Conservation (phyloP, 2,113 vertebrate genomes). For the Malurus alboscapulatus region DNA sequence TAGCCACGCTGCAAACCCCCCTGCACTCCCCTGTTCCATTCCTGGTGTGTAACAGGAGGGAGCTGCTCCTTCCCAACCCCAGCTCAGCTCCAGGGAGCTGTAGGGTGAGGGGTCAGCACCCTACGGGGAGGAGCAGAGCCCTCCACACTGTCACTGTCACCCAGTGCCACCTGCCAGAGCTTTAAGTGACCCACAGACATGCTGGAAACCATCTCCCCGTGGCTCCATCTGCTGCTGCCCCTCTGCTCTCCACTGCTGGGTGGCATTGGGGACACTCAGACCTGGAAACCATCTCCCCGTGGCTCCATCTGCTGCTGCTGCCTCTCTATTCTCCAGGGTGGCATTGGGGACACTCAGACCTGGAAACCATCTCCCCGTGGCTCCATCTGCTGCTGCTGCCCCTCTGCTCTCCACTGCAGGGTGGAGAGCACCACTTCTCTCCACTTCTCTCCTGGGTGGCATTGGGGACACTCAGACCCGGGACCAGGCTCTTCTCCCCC, state of each 20-base stretch:
- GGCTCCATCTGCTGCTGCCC: background rate
- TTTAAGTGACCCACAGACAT: background rate
- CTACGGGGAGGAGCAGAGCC: conserved; percentile 42
- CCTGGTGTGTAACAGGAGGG: background rate
- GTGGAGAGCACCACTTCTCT: too few species aligned
- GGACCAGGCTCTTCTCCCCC: background rate
- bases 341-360: background rate
- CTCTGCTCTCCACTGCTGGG: background rate
- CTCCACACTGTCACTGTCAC: background rate
- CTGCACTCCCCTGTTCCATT: background rate
- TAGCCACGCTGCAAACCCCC: background rate
- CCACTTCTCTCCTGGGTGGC: background rate
- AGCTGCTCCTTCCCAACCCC: background rate
- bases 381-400: background rate
- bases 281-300: too few species aligned
- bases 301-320: background rate
- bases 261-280: background rate
- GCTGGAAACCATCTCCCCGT: background rate
- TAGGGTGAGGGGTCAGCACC: background rate
- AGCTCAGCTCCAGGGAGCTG: conserved; percentile 23
- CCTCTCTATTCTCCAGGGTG: background rate
- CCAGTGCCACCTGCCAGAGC: conserved; percentile 4
- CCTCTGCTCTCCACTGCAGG: background rate
- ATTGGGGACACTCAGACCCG: background rate
- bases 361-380: too few species aligned